Evolutionary conservation across 1,140 invertebrate genomes (phyloP).

Genomic region (Diachasma alloeum): DNA sequence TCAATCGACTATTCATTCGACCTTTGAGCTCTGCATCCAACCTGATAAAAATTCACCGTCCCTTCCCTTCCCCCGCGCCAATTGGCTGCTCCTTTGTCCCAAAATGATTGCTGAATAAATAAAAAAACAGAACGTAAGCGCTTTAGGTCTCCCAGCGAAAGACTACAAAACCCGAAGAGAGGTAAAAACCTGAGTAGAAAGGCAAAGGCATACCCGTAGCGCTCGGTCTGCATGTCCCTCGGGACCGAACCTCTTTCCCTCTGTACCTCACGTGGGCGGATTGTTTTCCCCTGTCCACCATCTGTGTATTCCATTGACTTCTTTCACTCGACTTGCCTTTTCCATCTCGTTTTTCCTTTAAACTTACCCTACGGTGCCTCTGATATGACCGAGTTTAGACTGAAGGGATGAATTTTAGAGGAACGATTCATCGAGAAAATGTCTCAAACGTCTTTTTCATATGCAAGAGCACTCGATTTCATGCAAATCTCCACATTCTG

Average conservation of each 20-base stretch:
- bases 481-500: constrained; percentile 19
- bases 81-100: neutral
- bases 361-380: neutral
- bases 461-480: constrained; percentile 9
- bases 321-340: neutral
- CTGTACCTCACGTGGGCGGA: neutral
- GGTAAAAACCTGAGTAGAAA: neutral
- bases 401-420: neutral
- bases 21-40: neutral
- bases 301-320: neutral
- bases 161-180: neutral
- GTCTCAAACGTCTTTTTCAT: constrained; percentile 1
- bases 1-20: neutral
- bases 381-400: neutral
- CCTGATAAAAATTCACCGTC: neutral
- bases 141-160: neutral
- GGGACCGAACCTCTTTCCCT: neutral
- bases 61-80: neutral
- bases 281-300: neutral
- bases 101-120: neutral
- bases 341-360: neutral
- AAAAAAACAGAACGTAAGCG: neutral
- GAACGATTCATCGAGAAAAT: constrained; percentile 9
- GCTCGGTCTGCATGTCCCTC: neutral
- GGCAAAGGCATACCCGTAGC: neutral